Conservation (phyloP, 30 jellyfish, hydroid and myxozoan species). For the Hydractinia echinata region DNA sequence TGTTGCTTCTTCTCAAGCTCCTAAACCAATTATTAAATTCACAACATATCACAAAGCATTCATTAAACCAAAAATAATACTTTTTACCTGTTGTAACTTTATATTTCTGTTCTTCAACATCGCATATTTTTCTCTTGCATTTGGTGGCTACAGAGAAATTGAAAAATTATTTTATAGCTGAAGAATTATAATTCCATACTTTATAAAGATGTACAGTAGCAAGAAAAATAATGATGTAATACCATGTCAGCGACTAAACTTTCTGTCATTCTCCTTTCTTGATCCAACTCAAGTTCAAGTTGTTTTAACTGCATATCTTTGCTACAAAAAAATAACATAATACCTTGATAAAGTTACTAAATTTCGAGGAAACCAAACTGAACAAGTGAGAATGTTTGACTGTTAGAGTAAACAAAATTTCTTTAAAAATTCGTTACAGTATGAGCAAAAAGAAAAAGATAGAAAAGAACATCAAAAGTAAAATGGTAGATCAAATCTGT, state of each 20-base stretch:
- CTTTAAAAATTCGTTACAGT: too few species aligned
- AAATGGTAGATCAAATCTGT: too few species aligned
- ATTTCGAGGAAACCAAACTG: neutral
- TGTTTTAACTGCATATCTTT: constrained; percentile 63
- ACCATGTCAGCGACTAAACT: constrained; percentile 98
- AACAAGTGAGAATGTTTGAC: neutral
- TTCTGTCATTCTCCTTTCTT: constrained; percentile 94
- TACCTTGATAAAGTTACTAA: too few species aligned
- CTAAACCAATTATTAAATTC: constrained; percentile 20
- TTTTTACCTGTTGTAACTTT: constrained; percentile 65
- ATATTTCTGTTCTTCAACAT: constrained; percentile 69
- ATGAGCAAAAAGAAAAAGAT: too few species aligned
- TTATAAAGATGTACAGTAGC: neutral
- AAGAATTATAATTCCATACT: neutral
- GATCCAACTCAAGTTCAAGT: constrained; percentile 82
- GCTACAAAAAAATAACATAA: constrained; percentile 21
- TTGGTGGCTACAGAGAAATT: constrained; percentile 57
- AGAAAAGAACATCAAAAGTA: too few species aligned
- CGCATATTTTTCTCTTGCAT: constrained; percentile 75
- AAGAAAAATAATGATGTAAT: neutral
- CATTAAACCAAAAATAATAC: neutral
- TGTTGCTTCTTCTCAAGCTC: constrained; percentile 90
- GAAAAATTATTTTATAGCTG: neutral
- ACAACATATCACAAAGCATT: neutral
- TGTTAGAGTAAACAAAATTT: neutral